phyloP scores from a whole-genome alignment of 2,113 vertebrate genomes.

The Grallaria varia region DNA sequence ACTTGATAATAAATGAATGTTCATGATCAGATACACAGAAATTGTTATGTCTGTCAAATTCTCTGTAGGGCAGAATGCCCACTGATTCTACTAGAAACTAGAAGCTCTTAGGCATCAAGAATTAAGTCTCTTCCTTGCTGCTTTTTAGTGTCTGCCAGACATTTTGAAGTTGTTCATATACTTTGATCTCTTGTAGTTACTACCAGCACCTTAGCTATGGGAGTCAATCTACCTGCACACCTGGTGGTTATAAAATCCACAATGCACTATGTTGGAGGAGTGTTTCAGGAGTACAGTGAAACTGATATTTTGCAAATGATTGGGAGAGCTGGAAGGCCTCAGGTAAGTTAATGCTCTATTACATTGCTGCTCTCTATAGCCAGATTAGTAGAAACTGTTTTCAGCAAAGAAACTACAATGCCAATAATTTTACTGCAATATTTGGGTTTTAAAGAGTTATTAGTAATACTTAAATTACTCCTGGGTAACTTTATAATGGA shows the following conservation, averaged over 20 bases:
- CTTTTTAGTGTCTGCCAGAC: neutral
- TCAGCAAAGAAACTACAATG: neutral
- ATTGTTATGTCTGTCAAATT: neutral
- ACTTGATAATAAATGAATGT: neutral
- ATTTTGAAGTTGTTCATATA: slow-evolving; percentile 6
- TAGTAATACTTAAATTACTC: neutral
- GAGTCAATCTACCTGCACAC: slow-evolving; percentile 96
- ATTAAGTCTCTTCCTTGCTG: neutral
- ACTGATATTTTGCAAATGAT: slow-evolving; percentile 98
- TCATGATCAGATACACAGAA: neutral
- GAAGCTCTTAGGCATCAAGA: neutral
- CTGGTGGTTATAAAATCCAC: slow-evolving; percentile 97
- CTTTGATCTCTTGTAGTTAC: slow-evolving; percentile 83
- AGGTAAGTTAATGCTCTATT: slow-evolving; percentile 75
- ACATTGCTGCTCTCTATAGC: neutral
- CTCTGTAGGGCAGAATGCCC: neutral
- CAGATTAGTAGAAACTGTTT: neutral
- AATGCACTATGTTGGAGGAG: slow-evolving; percentile 89
- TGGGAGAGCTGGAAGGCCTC: slow-evolving; percentile 94
- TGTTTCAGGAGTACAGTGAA: slow-evolving; percentile 95
- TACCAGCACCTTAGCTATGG: slow-evolving; percentile 96
- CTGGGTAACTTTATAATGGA: neutral
- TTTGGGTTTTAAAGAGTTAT: neutral
- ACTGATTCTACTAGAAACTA: neutral
- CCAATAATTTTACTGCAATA: neutral